Conservation (phyloP, 2,888 invertebrate species). For the Diplolepis rosae region DNA sequence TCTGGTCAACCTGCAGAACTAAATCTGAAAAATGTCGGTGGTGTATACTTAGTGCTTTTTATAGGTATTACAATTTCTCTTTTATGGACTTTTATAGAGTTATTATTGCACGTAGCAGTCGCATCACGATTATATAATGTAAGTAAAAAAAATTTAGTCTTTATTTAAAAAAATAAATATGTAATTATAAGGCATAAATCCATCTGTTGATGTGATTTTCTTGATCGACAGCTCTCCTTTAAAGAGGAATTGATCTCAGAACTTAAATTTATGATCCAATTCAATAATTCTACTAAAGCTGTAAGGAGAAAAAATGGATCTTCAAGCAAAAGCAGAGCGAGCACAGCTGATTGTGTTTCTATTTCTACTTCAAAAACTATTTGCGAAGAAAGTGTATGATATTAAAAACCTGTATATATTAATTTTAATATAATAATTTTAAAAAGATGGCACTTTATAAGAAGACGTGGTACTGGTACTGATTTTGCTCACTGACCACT, state of each 20-base stretch:
- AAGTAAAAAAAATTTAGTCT: conserved; percentile 43
- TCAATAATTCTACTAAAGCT: conserved; percentile 82
- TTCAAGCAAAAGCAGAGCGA: conserved; percentile 28
- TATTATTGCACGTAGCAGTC: conserved; percentile 76
- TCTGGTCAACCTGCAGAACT: conserved; percentile 78
- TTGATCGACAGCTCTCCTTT: conserved; percentile 77
- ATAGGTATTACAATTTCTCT: conserved; percentile 80
- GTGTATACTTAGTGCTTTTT: conserved; percentile 86
- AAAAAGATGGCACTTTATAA: too few species aligned
- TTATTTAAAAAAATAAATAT: background rate
- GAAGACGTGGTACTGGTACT: too few species aligned
- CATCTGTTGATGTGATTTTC: background rate
- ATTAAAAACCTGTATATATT: too few species aligned
- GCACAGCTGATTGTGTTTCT: conserved; percentile 2
- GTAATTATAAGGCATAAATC: background rate
- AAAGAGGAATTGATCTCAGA: conserved; percentile 81
- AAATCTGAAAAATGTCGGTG: conserved; percentile 88
- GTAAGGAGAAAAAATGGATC: conserved; percentile 30
- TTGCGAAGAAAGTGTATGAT: conserved; percentile 21
- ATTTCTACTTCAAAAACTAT: conserved; percentile 5
- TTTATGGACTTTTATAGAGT: conserved; percentile 82
- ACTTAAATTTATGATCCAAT: conserved; percentile 82
- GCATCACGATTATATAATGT: conserved; percentile 75
- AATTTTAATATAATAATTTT: too few species aligned
- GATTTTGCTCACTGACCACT: too few species aligned